Evolutionary conservation across 2,888 invertebrate genomes (phyloP), one percentile per base, ranked within the genome.

Genomic region (Acrocyrtus sp.): DNA sequence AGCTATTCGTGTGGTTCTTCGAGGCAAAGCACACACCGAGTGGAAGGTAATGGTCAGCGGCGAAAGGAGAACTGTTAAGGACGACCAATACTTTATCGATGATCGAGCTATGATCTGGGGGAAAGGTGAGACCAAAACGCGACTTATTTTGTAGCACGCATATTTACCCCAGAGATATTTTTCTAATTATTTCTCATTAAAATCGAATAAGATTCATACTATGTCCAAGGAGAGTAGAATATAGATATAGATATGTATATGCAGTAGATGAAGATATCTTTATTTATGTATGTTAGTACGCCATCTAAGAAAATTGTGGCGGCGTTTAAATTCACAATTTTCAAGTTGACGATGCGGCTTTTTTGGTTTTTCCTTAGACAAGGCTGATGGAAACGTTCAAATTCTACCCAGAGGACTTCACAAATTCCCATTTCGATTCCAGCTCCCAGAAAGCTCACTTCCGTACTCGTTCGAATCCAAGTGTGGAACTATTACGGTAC

Each of bases 401-500:
- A 90, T 92, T 78, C 85, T 92, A 81, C 90, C 91, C 0, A 85
- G 91, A 73, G 92, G 92, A 15, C 85, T 88, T 65, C 92, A 92
- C 84, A 88, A 88, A 81, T 90, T 92, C 82, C 89, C 90, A 19
- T 88, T 88, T 81, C 84, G 84, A 83, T 92, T 92, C 83, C 88
- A 88, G 82, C 86, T 92, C 58, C 92, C 92, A 6, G 91, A 92
- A 84, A 89, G 89, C 79, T 88, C 88, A 76, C 85, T 92, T 79
- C 92, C 92, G 0, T 92, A 91, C 83, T 92, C 91, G 4, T 90
- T 92, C 83, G 92, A 92, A 83, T 91, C 91, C 82, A 89, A 89
- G 82, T 88, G 90, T 51, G 90, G 90, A 72, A 90, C 89, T 78
- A 89, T 92, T 74, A n/a, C 86, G 92, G 48, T 92, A 92, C 83